Percentiles rank a stretch among this genome's conserved stretches.
Evolutionary conservation across 2,113 vertebrate species (phyloP).

Genomic region (Gambusia affinis): DNA sequence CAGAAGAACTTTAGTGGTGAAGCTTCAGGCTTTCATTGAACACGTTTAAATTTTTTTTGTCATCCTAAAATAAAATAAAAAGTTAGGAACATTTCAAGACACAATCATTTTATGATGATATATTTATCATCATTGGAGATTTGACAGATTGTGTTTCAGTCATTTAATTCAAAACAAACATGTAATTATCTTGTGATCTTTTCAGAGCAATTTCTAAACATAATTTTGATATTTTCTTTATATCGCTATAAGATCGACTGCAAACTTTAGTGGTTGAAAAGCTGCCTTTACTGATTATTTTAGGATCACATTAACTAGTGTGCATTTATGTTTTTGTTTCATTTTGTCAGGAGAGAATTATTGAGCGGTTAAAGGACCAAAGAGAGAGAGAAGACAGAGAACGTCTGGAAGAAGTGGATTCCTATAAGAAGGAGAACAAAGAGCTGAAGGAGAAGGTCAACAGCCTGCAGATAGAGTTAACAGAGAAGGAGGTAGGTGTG

Average conservation of each 20-base stretch:
- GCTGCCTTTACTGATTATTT: not conserved
- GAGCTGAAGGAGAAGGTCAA: conserved; percentile 97
- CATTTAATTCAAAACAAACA: not conserved
- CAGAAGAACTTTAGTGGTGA: too few relatives aligned
- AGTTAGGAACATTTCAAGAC: not conserved
- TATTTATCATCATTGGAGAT: not conserved
- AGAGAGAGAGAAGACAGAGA: conserved; percentile 96
- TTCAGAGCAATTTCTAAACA: too few relatives aligned
- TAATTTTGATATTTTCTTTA: too few relatives aligned
- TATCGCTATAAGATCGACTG: not conserved
- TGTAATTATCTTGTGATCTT: too few relatives aligned
- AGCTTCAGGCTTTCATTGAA: too few relatives aligned
- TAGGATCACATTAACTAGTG: too few relatives aligned
- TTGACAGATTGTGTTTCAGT: not conserved
- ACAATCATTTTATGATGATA: not conserved
- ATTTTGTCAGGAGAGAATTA: conserved; percentile 91
- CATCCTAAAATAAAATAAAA: too few relatives aligned
- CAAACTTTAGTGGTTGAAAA: not conserved
- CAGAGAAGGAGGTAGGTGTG: conserved; percentile 94
- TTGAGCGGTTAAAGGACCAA: conserved; percentile 98
- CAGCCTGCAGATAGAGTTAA: conserved; percentile 93
- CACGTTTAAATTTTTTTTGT: too few relatives aligned
- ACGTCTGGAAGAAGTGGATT: conserved; percentile 93
- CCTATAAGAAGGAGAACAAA: conserved; percentile 98
- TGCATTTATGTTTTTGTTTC: not conserved